A percentile compares a stretch with the other conserved stretches of the same genome.
Evolutionary conservation across 2,888 invertebrate species (phyloP).

Genomic region (Gastrophysa polygoni): DNA sequence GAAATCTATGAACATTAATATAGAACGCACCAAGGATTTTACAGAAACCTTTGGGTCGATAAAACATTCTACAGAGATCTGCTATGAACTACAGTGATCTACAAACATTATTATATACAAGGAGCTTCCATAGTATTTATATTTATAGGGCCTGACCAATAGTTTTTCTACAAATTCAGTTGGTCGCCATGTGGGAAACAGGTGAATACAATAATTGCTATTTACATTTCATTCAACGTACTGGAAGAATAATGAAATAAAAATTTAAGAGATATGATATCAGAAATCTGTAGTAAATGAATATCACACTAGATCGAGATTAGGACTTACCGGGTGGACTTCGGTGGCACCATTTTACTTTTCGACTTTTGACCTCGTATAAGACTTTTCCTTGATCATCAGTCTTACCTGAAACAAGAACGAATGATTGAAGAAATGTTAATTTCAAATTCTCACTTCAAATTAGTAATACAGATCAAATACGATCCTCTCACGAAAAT

Average conservation of each 20-base stretch:
- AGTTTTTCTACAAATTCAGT: not conserved
- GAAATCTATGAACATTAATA: not conserved
- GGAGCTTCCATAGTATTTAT: not conserved
- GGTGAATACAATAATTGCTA: too few species aligned
- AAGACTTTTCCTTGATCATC: slow-evolving; percentile 28
- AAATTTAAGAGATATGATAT: not conserved
- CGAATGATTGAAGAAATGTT: too few species aligned
- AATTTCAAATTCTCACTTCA: too few species aligned
- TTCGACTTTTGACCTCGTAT: slow-evolving; percentile 28
- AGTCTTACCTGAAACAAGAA: slow-evolving; percentile 28
- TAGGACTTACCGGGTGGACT: slow-evolving; percentile 22
- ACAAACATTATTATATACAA: too few species aligned
- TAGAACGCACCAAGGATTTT: not conserved
- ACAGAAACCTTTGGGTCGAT: not conserved
- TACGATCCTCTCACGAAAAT: too few species aligned
- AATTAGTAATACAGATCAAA: too few species aligned
- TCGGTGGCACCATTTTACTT: slow-evolving; percentile 28
- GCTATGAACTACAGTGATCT: not conserved
- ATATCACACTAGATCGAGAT: not conserved
- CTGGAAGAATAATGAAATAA: not conserved
- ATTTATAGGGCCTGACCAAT: not conserved
- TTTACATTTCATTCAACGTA: too few species aligned
- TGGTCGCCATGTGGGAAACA: too few species aligned
- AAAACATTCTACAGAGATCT: not conserved
- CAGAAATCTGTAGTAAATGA: not conserved